Evolutionary conservation across 2,888 invertebrate species (phyloP), one percentile per base, ranked within the genome.

Genomic region (Metopia argyrocephala): DNA sequence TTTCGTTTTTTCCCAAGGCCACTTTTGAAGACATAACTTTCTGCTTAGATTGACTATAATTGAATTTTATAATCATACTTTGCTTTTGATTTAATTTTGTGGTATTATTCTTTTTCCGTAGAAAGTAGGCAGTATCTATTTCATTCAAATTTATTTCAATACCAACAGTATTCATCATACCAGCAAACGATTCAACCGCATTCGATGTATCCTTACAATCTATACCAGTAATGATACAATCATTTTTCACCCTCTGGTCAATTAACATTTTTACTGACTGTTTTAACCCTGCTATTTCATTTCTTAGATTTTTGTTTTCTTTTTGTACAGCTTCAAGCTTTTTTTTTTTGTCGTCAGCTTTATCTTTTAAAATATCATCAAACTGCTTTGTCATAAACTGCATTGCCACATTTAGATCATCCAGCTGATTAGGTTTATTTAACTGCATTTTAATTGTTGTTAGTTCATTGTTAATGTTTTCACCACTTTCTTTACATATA

Each of bases 331-430:
- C 57, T 15, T 57, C 27, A 20, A 68, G 18, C 21, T n/a, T n/a
- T n/a, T 68, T 68, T 20, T 57, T 68, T 48, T 68, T 68, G 27
- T 68, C 57, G 15, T 57, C 68, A 20, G 38, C 38, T 23, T 57
- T 46, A n/a, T 46, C 56, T 68, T 52, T 45, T 12, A 68, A 6
- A 3, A 68, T 23, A 2, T 57, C 68, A 57, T 68, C 68, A 45
- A 45, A 45, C 15, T 68, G 23, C 5, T 46, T 31, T 6, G 57
- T 57, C 46, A 68, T 57, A 46, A 68, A 68, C 23, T 25, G 45
- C 45, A 68, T 45, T 25, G 68, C 5, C 4, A 20, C 31, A 21
- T 65, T 27, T 52, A 52, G 23, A 12, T 7, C 7, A 52, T 23
- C 52, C 50, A 65, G 65, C 28, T 65, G 50, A 28, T 65, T 6